Evolutionary conservation across 2,113 vertebrate species (phyloP).

Genomic region (Carassius gibelio): DNA sequence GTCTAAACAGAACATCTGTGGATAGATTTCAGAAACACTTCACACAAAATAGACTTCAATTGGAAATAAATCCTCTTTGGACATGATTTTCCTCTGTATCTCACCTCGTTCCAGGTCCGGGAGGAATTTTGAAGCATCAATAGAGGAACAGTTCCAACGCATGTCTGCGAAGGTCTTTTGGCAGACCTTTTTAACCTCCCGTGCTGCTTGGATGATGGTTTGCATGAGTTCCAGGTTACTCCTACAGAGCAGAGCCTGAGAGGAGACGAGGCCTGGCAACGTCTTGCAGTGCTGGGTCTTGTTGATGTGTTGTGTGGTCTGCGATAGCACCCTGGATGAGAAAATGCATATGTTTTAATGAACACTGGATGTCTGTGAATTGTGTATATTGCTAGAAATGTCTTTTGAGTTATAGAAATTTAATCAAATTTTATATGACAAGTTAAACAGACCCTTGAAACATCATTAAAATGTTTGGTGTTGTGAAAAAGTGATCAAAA

Average conservation of each 20-base stretch:
- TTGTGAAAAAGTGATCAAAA: neutral
- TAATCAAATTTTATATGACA: neutral
- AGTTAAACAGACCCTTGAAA: neutral
- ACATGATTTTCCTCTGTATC: neutral
- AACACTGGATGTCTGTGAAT: neutral
- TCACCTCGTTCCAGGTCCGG: constrained; percentile 97
- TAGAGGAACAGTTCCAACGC: constrained; percentile 98
- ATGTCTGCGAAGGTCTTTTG: constrained; percentile 93
- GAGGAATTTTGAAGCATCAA: constrained; percentile 86
- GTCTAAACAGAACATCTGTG: constrained; percentile 19
- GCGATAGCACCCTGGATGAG: constrained; percentile 83
- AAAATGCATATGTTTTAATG: constrained; percentile 9
- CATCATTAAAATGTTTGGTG: neutral
- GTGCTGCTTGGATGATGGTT: constrained; percentile 88
- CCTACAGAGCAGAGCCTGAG: constrained; percentile 94
- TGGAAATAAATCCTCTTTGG: constrained; percentile 4
- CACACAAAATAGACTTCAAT: neutral
- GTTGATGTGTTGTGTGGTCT: constrained; percentile 85
- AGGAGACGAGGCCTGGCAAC: constrained; percentile 90
- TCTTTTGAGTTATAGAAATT: neutral
- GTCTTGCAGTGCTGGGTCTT: constrained; percentile 96
- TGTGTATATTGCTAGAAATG: neutral
- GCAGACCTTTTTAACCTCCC: constrained; percentile 92
- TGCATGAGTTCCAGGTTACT: constrained; percentile 98
- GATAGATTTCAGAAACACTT: neutral